Evolutionary conservation across 2,888 invertebrate genomes (phyloP), one percentile per base, ranked within the genome.

Genomic region (Hermodice carunculata): DNA sequence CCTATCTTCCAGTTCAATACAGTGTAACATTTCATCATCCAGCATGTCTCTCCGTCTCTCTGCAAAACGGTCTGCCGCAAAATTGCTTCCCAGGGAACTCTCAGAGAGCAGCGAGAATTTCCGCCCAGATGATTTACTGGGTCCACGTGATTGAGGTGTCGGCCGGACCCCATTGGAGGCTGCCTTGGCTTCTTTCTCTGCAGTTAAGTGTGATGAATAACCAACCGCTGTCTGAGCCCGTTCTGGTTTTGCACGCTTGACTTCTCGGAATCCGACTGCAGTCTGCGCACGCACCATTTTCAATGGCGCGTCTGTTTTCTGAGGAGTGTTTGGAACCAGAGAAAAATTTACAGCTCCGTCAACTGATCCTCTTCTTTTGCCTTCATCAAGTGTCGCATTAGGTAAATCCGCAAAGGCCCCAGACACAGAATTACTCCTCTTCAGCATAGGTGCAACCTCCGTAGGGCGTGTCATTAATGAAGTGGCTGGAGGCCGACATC

Each of bases 1-100:
- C 44, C 75, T 74, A 17, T 75, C 63, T 28, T 71, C 69, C 28
- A 82, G 64, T 6, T 66, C 67, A 24, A 64, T 52, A 5, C 72
- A 69, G 56, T 71, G 70, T 24, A 67, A 37, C 26, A 73, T 64
- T 71, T 82, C 80, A 29, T 76, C 74, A 48, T 77, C 73, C 22
- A 83, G 49, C 14, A 81, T 65, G 64, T 78, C 77, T 49, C 76
- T 74, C 5, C 81, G 72, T 17, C 79, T 66, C 51, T 79, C 79
- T 44, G 80, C 81, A 59, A 69, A 76, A 11, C 78, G 57, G 52
- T 79, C 76, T 17, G 74, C 78, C 1, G 78, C 79, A 4, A 79
- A 53, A 49, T 72, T 76, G 53, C 75, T 73, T 32, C 75, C 77
- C 24, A 76, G 69, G 8, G 71, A 66, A 56, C 73, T 69, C 17